Conservation (phyloP, 2,888 invertebrate genomes). For the Lasioglossum vierecki region DNA sequence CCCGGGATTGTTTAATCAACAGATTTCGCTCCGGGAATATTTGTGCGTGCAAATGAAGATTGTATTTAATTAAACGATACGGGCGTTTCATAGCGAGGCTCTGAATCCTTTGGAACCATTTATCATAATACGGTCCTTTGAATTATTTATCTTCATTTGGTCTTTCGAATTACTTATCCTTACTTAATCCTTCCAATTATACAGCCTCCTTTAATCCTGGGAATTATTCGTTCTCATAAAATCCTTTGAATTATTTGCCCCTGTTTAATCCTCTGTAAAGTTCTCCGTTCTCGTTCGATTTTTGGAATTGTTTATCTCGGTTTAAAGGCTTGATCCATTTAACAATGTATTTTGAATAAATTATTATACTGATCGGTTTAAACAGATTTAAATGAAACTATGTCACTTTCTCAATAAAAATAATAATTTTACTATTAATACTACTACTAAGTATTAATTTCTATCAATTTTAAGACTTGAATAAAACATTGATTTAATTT, state of each 20-base stretch:
- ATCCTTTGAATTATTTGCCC: neutral
- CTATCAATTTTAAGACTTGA: neutral
- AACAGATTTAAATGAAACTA: neutral
- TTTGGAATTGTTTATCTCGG: neutral
- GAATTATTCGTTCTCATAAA: neutral
- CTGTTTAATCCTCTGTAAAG: neutral
- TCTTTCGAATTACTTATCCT: neutral
- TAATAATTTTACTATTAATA: neutral
- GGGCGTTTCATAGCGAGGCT: neutral
- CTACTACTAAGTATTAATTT: too few species aligned
- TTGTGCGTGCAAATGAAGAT: neutral
- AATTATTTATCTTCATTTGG: neutral
- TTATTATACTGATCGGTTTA: neutral
- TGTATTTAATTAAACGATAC: neutral
- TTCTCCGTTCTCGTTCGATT: neutral
- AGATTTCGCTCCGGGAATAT: neutral
- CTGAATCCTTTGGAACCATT: neutral
- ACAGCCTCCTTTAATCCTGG: neutral
- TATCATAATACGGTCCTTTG: neutral
- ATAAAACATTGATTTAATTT: neutral
- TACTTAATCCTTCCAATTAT: neutral
- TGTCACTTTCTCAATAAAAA: neutral
- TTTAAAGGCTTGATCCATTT: neutral
- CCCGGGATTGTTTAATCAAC: constrained; percentile 1
- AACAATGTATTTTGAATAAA: neutral